A percentile compares a stretch with the other conserved stretches of the same genome.
phyloP scores from a whole-genome alignment of 2,888 invertebrate genomes.

The Drosophila pegasa region DNA sequence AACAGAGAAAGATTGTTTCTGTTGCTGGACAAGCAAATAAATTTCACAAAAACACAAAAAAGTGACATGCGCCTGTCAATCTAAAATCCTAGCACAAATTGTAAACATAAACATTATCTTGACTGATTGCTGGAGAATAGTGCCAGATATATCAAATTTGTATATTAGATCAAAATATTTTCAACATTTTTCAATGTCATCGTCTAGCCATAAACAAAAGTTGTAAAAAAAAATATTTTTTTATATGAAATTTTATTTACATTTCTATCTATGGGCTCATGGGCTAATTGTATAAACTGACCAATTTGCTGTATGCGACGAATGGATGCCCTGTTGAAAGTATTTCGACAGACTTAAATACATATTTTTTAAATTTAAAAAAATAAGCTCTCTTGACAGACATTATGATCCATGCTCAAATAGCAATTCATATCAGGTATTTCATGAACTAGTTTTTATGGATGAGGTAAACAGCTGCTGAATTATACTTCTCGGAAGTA shows the following conservation, averaged over 20 bases:
- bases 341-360: too few relatives aligned
- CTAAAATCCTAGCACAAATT: slow-evolving; percentile 36
- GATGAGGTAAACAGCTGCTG: too few relatives aligned
- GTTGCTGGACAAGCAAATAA: slow-evolving; percentile 17
- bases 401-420: too few relatives aligned
- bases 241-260: slow-evolving; percentile 15
- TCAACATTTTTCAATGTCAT: slow-evolving; percentile 50
- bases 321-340: slow-evolving; percentile 2
- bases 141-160: slow-evolving; percentile 10
- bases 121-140: slow-evolving; percentile 26
- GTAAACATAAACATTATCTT: slow-evolving; percentile 58
- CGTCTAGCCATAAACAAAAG: slow-evolving; percentile 57
- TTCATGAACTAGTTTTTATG: too few relatives aligned
- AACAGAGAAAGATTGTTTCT: slow-evolving; percentile 6
- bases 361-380: too few relatives aligned
- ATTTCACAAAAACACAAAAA: slow-evolving; percentile 3
- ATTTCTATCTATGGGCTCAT: slow-evolving; percentile 1
- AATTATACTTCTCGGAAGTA: not conserved
- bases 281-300: slow-evolving; percentile 19
- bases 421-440: too few relatives aligned
- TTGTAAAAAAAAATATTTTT: slow-evolving; percentile 29
- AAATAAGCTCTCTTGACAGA: too few relatives aligned
- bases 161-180: slow-evolving; percentile 24
- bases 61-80: slow-evolving; percentile 56
- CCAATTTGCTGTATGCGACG: not conserved